Evolutionary conservation across 2,113 vertebrate species (phyloP).

Genomic region (Strix uralensis): DNA sequence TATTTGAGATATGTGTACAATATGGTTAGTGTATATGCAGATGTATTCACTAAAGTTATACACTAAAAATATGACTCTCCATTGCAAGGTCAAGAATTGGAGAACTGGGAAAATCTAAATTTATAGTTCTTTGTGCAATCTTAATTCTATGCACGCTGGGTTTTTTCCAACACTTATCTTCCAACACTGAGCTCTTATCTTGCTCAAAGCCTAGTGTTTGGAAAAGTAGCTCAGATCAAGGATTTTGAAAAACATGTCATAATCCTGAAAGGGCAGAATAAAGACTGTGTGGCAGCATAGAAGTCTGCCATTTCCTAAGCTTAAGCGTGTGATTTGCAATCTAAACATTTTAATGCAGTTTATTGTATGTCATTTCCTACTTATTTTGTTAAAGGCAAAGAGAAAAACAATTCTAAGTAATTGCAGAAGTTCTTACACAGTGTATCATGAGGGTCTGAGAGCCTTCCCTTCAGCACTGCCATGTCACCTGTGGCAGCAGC

Average conservation of each 20-base stretch:
- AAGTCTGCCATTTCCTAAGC: neutral
- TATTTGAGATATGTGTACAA: neutral
- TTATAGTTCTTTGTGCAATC: neutral
- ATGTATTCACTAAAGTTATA: neutral
- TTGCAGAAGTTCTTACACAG: neutral
- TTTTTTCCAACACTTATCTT: constrained; percentile 20
- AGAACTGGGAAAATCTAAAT: constrained; percentile 20
- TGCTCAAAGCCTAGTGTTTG: neutral
- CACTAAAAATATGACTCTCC: neutral
- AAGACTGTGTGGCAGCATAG: neutral
- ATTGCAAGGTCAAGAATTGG: neutral
- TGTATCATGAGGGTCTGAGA: neutral
- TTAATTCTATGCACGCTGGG: constrained; percentile 1
- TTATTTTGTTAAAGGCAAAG: neutral
- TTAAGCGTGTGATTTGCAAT: neutral
- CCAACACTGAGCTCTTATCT: neutral
- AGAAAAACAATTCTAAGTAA: neutral
- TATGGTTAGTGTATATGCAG: neutral
- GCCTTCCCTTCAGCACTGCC: neutral
- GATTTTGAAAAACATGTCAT: neutral
- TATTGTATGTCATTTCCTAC: neutral
- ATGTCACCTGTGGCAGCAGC: neutral
- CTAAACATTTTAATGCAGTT: neutral
- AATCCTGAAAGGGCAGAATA: neutral
- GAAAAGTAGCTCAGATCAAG: neutral